These are phyloP conservation scores for Drosophila merina DNA, from an alignment of 2,888 invertebrate species.

Conservation along the genomic window DNA sequence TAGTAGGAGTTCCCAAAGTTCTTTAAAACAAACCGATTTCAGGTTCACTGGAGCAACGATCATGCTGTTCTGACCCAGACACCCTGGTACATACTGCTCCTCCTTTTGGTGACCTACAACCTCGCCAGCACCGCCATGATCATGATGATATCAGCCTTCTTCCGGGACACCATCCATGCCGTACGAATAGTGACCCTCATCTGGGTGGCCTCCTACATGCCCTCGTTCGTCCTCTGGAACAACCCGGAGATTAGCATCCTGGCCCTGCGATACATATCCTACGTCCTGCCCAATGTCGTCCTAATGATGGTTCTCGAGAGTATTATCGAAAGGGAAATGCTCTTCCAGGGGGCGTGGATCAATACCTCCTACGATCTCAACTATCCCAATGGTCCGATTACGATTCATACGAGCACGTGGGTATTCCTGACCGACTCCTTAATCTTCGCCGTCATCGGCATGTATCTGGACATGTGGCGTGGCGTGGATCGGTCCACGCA, in stretches of 20 bases:
- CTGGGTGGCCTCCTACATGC: constrained; percentile 90
- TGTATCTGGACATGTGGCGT: constrained; percentile 83
- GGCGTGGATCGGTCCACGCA: constrained; percentile 32
- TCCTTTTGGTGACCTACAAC: constrained; percentile 89
- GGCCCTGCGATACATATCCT: constrained; percentile 39
- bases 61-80: constrained; percentile 88
- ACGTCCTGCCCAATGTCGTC: constrained; percentile 89
- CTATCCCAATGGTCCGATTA: constrained; percentile 16
- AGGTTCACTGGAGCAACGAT: constrained; percentile 83
- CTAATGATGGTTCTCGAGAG: constrained; percentile 85
- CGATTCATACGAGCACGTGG: constrained; percentile 17
- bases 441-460: constrained; percentile 87
- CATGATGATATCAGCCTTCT: constrained; percentile 90
- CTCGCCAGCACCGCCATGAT: constrained; percentile 89
- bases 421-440: constrained; percentile 30
- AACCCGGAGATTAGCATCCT: constrained; percentile 32
- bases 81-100: constrained; percentile 87
- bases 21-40: too few species aligned
- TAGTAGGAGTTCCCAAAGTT: too few species aligned
- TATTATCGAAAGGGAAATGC: constrained; percentile 54
- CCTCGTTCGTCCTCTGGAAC: constrained; percentile 87
- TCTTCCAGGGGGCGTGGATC: constrained; percentile 22
- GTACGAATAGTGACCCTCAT: constrained; percentile 89
- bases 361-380: constrained; percentile 18
- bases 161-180: constrained; percentile 90